Percentiles rank a stretch among this genome's conserved stretches.
phyloP scores from a whole-genome alignment of 2,888 invertebrate genomes.

The Silvanus unidentatus region DNA sequence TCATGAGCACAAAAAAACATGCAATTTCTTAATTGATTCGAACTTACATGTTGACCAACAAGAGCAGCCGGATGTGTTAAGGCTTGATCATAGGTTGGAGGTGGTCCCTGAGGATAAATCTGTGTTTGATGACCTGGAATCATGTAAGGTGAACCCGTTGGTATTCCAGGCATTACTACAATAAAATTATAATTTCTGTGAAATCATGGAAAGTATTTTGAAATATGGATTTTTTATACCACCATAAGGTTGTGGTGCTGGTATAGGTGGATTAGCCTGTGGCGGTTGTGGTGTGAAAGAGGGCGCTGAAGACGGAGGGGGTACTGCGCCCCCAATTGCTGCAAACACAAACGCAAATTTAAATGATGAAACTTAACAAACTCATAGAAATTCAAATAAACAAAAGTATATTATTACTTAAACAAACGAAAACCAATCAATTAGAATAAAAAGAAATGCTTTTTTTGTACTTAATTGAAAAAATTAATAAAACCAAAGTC shows the following conservation, averaged over 20 bases:
- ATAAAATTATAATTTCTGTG: conserved; percentile 8
- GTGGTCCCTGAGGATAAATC: conserved; percentile 62
- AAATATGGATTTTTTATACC: conserved; percentile 30
- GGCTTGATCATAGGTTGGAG: conserved; percentile 65
- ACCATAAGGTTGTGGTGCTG: conserved; percentile 47
- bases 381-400: no score
- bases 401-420: no score
- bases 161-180: conserved; percentile 44
- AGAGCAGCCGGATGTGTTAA: conserved; percentile 54
- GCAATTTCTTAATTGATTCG: no score
- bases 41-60: conserved; percentile 48
- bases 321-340: conserved; percentile 49
- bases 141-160: conserved; percentile 42
- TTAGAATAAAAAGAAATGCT: not conserved
- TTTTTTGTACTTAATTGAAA: not conserved
- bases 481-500: not conserved
- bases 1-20: conserved; percentile 3
- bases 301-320: conserved; percentile 52
- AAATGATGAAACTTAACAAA: no score
- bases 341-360: conserved; percentile 22
- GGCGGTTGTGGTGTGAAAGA: conserved; percentile 62
- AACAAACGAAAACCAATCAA: conserved; percentile 9
- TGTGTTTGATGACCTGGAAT: conserved; percentile 53
- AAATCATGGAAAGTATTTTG: not conserved
- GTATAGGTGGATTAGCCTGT: conserved; percentile 49